Conservation (phyloP, 2,113 vertebrate species). For the Bolborhynchus lineola region DNA sequence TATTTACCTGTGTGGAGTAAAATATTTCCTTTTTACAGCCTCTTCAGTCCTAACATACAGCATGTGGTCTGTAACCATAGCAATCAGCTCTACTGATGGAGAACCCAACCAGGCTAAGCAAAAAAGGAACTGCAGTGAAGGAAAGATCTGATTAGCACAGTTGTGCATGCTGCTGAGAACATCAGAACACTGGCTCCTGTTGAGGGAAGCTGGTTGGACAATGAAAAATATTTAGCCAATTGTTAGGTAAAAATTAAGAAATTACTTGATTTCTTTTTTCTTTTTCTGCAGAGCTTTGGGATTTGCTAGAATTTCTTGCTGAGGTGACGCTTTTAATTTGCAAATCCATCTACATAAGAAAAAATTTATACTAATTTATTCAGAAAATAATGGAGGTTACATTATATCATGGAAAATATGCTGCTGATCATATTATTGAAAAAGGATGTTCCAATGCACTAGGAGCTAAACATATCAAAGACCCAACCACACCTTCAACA, state of each 20-base stretch:
- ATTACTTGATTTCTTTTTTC: neutral
- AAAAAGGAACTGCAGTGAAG: neutral
- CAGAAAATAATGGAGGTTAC: neutral
- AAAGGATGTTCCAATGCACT: neutral
- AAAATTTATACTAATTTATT: neutral
- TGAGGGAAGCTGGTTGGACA: neutral
- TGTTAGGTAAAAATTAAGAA: neutral
- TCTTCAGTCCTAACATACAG: neutral
- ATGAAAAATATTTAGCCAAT: neutral
- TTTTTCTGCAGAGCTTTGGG: neutral
- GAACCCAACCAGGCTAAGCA: neutral
- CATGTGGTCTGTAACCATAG: neutral
- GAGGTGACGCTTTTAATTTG: neutral
- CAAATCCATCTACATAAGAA: neutral
- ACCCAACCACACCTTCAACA: neutral
- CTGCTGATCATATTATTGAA: neutral
- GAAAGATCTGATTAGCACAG: neutral
- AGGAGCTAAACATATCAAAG: neutral
- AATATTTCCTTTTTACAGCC: neutral
- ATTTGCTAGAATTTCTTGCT: neutral
- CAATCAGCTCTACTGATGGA: constrained; percentile 5
- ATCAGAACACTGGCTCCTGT: neutral
- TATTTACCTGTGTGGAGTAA: neutral
- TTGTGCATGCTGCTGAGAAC: neutral
- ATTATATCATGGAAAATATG: neutral